Evolutionary conservation across 1,140 invertebrate species (phyloP).

Genomic region (Nautilus pompilius): DNA sequence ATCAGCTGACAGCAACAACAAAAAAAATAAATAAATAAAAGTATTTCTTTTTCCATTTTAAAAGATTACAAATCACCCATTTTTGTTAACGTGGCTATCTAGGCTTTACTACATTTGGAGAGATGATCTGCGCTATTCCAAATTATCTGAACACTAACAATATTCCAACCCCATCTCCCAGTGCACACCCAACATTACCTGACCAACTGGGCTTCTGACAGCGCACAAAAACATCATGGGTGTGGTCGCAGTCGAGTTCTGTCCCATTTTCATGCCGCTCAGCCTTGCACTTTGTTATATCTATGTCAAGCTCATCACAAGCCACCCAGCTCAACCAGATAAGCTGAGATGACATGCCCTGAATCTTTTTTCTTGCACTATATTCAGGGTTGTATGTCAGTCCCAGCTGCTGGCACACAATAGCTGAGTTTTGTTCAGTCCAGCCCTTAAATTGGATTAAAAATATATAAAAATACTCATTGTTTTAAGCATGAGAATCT

Average conservation of each 20-base stretch:
- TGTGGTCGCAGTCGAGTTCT: slow-evolving; percentile 32
- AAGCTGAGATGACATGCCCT: slow-evolving; percentile 20
- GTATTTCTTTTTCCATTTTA: too few species aligned
- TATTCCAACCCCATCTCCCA: too few species aligned
- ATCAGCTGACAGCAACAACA: too few species aligned
- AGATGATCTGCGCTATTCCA: too few species aligned
- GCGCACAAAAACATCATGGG: slow-evolving; percentile 44
- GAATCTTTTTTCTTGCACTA: slow-evolving; percentile 62
- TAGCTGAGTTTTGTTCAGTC: slow-evolving; percentile 84
- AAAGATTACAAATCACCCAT: too few species aligned
- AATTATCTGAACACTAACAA: too few species aligned
- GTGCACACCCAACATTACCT: too few species aligned
- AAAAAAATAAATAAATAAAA: too few species aligned
- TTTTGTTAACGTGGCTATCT: too few species aligned
- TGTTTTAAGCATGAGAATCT: background rate
- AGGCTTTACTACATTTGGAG: too few species aligned
- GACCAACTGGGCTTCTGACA: slow-evolving; percentile 52
- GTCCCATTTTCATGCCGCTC: slow-evolving; percentile 70
- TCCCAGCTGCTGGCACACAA: slow-evolving; percentile 94
- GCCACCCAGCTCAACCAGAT: slow-evolving; percentile 73
- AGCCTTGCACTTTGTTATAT: slow-evolving; percentile 82
- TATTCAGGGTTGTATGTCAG: slow-evolving; percentile 87
- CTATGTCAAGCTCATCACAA: slow-evolving; percentile 88
- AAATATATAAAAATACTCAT: background rate
- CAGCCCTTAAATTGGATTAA: slow-evolving; percentile 69